These are phyloP conservation scores for Arenaria interpres DNA, from an alignment of 2,113 vertebrate genomes.

Conservation along the genomic window DNA sequence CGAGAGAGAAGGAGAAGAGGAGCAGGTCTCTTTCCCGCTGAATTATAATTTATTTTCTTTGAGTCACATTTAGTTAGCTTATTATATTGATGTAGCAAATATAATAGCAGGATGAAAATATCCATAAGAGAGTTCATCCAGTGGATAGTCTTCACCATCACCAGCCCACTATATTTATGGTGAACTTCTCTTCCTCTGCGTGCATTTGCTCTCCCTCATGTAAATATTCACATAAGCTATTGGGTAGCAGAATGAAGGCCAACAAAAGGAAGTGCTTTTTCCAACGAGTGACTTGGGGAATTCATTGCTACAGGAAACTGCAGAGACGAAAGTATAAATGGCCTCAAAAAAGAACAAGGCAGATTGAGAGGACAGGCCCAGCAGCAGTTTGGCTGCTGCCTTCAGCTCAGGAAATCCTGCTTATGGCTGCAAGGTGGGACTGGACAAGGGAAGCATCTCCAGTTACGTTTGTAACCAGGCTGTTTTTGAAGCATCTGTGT, in stretches of 20 bases:
- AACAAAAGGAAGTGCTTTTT: slow-evolving; percentile 23
- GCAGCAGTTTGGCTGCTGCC: not conserved
- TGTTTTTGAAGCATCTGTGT: not conserved
- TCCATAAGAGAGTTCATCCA: not conserved
- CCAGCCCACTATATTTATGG: not conserved
- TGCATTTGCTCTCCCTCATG: not conserved
- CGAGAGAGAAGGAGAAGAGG: not conserved
- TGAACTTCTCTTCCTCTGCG: not conserved
- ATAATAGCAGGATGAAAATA: not conserved
- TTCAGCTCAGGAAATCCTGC: not conserved
- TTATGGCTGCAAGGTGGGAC: not conserved
- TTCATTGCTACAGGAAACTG: not conserved
- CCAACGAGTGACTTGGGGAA: not conserved
- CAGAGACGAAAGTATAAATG: not conserved
- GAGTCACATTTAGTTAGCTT: not conserved
- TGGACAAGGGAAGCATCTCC: not conserved
- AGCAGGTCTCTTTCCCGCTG: not conserved
- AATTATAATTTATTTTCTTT: not conserved
- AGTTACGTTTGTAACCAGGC: not conserved
- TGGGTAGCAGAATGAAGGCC: not conserved
- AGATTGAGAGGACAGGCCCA: not conserved
- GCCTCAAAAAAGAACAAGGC: not conserved
- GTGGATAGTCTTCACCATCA: not conserved
- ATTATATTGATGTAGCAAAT: not conserved
- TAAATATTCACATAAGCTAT: not conserved